These are phyloP conservation scores for western clawed frog (Xenopus tropicalis) DNA, from an alignment of 2,113 vertebrate genomes.

Conservation along the genomic window DNA sequence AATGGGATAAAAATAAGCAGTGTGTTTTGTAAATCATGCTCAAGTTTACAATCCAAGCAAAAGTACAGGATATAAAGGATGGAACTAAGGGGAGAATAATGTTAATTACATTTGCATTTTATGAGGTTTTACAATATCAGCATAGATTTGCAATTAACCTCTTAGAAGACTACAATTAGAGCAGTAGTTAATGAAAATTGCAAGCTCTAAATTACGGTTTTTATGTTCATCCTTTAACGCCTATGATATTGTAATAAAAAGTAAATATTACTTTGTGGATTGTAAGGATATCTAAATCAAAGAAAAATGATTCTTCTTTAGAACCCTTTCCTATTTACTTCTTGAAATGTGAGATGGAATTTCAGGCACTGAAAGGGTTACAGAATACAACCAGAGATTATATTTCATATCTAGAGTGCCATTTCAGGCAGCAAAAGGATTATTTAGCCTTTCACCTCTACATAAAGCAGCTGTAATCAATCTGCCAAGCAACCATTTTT, in stretches of 20 bases:
- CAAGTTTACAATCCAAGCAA: neutral
- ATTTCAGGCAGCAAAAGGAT: too few species aligned
- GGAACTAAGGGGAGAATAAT: neutral
- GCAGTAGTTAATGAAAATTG: conserved; percentile 9
- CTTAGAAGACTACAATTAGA: conserved; percentile 5
- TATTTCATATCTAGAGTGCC: too few species aligned
- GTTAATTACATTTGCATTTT: conserved; percentile 8
- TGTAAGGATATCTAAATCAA: too few species aligned
- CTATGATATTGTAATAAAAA: neutral
- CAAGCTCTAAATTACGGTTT: neutral
- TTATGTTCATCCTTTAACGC: neutral
- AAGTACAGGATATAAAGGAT: neutral
- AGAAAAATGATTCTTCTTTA: too few species aligned
- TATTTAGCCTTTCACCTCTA: too few species aligned
- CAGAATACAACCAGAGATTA: too few species aligned
- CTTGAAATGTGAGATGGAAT: too few species aligned
- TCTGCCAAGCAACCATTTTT: too few species aligned
- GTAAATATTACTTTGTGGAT: neutral
- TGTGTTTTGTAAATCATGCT: neutral
- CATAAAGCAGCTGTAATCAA: too few species aligned
- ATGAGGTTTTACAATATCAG: conserved; percentile 1
- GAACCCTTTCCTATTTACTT: too few species aligned
- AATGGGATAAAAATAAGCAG: neutral
- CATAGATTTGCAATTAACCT: conserved; percentile 13
- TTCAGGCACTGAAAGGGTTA: too few species aligned